A percentile compares a stretch with the other conserved stretches of the same genome.
phyloP scores from a whole-genome alignment of 2,888 invertebrate species.

The Ceratothoa steindachneri region DNA sequence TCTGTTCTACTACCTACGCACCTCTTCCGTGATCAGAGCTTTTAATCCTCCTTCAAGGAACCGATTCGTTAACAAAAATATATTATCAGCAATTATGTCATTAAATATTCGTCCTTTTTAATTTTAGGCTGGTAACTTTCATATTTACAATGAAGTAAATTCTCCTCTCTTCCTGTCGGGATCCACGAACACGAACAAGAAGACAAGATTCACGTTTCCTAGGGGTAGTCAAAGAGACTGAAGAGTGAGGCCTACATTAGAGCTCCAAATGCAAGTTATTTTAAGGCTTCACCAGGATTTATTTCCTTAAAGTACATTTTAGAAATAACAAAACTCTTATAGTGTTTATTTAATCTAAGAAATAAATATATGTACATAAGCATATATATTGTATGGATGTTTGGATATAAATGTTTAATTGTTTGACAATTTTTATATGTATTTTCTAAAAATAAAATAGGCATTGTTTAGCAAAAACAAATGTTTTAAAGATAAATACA shows the following conservation, averaged over 20 bases:
- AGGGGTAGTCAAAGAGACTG: not conserved
- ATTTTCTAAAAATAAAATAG: too few species aligned
- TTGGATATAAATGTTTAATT: too few species aligned
- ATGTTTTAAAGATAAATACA: too few species aligned
- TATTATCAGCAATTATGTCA: too few species aligned
- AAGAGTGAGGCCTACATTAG: not conserved
- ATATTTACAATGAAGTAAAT: slow-evolving; percentile 21
- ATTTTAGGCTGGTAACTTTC: too few species aligned
- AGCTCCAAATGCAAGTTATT: not conserved
- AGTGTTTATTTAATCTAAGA: not conserved
- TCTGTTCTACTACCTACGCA: too few species aligned
- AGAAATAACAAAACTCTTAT: not conserved
- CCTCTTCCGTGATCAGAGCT: too few species aligned
- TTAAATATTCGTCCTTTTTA: too few species aligned
- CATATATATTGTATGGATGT: not conserved
- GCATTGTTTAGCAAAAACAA: too few species aligned
- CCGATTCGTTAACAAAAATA: too few species aligned
- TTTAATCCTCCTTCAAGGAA: too few species aligned
- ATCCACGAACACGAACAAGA: slow-evolving; percentile 18
- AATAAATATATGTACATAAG: not conserved
- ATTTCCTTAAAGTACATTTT: not conserved
- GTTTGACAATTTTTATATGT: too few species aligned
- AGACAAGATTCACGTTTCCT: slow-evolving; percentile 19
- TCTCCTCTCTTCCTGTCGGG: slow-evolving; percentile 21
- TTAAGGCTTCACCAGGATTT: not conserved